Evolutionary conservation across 92 coral and sea anemone genomes (phyloP).

Genomic region (Bergia puertoricense): DNA sequence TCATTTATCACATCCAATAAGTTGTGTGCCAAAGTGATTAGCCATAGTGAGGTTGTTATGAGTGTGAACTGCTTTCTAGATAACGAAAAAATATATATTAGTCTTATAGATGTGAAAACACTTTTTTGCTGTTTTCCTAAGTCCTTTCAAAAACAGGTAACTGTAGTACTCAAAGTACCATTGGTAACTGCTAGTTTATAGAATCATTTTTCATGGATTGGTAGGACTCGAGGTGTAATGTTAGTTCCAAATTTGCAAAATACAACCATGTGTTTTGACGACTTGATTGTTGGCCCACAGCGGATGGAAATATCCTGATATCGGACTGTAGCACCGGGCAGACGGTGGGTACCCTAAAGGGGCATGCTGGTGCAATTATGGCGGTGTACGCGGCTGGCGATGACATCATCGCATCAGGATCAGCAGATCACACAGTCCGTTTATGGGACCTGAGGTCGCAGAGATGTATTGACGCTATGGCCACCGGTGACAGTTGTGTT

Average conservation of each 20-base stretch:
- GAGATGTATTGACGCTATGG: conserved; percentile 89
- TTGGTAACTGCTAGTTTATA: not conserved
- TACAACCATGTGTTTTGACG: not conserved
- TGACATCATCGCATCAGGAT: conserved; percentile 94
- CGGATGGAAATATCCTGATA: conserved; percentile 83
- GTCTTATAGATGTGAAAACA: too few relatives aligned
- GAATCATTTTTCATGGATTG: not conserved
- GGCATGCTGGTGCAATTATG: conserved; percentile 92
- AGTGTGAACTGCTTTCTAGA: too few relatives aligned
- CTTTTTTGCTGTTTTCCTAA: too few relatives aligned
- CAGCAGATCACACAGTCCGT: conserved; percentile 94
- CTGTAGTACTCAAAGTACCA: too few relatives aligned
- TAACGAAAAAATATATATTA: too few relatives aligned
- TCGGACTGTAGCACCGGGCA: conserved; percentile 94
- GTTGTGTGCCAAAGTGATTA: too few relatives aligned
- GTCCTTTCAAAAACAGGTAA: too few relatives aligned
- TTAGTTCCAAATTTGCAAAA: not conserved
- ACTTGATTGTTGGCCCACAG: conserved; percentile 42
- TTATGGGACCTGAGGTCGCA: conserved; percentile 95
- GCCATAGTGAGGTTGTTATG: too few relatives aligned
- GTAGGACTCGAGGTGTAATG: too few relatives aligned
- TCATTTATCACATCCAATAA: too few relatives aligned
- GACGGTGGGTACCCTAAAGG: conserved; percentile 83
- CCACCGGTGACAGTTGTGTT: conserved; percentile 93
- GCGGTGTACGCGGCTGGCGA: conserved; percentile 88